These are phyloP conservation scores for Amblyjoppa fuscipennis DNA, from an alignment of 2,888 invertebrate genomes.

Conservation along the genomic window DNA sequence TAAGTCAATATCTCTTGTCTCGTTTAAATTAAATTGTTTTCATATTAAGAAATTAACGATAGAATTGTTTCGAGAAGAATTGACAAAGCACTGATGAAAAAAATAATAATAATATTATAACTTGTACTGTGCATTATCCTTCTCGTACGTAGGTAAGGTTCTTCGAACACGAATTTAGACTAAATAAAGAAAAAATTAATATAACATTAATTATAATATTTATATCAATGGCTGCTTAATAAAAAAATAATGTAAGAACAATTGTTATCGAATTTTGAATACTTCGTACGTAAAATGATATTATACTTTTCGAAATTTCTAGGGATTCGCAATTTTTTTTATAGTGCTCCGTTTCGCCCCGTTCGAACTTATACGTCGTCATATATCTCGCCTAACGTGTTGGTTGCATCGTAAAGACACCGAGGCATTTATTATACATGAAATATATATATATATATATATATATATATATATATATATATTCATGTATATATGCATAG, in stretches of 20 bases:
- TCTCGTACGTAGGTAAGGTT: slow-evolving; percentile 15
- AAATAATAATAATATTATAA: not conserved
- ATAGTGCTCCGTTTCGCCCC: not conserved
- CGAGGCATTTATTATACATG: not conserved
- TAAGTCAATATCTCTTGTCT: not conserved
- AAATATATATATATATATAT: not conserved
- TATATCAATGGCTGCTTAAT: slow-evolving; percentile 31
- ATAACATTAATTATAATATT: slow-evolving; percentile 27
- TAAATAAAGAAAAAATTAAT: slow-evolving; percentile 27
- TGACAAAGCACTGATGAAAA: not conserved
- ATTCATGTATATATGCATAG: slow-evolving; percentile 13
- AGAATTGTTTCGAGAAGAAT: not conserved
- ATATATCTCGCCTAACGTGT: not conserved
- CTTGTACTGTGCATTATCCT: not conserved
- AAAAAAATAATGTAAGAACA: slow-evolving; percentile 20
- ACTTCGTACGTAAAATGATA: not conserved
- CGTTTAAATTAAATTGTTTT: not conserved
- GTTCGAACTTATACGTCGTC: not conserved
- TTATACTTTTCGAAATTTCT: not conserved
- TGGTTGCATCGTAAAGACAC: not conserved
- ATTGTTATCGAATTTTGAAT: not conserved
- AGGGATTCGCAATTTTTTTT: not conserved
- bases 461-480: not conserved
- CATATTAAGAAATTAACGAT: not conserved
- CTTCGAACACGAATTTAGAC: slow-evolving; percentile 26